phyloP scores from a whole-genome alignment of 2,113 vertebrate genomes.

The Bubalus kerabau region DNA sequence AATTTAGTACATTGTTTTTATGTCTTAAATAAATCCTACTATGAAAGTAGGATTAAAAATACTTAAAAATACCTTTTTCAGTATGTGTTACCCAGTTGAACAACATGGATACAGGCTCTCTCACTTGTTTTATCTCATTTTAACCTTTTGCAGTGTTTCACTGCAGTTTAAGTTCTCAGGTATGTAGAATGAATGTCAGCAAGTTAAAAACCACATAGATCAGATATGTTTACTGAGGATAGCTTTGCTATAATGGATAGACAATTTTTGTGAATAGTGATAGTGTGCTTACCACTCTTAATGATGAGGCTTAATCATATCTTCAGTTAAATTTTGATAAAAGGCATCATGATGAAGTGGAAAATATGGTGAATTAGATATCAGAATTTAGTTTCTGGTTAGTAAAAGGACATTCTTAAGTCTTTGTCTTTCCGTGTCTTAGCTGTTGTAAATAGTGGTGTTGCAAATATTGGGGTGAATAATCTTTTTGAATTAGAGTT shows the following conservation, averaged over 20 bases:
- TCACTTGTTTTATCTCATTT: not conserved
- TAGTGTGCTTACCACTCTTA: not conserved
- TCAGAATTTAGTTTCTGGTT: not conserved
- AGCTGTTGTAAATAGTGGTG: not conserved
- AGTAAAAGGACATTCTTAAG: not conserved
- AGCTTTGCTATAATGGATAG: slow-evolving; percentile 47
- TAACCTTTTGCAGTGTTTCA: not conserved
- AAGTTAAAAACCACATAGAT: not conserved
- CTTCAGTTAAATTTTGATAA: slow-evolving; percentile 29
- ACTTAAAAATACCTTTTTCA: not conserved
- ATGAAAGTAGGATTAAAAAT: not conserved
- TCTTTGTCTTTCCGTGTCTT: not conserved
- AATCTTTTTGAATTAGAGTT: not conserved
- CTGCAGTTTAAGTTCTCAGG: not conserved
- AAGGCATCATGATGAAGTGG: not conserved
- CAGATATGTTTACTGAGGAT: slow-evolving; percentile 33
- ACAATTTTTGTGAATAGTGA: not conserved
- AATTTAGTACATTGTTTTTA: not conserved
- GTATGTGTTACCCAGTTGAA: not conserved
- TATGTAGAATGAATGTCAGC: not conserved
- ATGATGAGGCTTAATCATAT: not conserved
- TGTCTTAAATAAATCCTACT: not conserved
- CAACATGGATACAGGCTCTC: not conserved
- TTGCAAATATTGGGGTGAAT: not conserved
- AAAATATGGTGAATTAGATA: not conserved